Conservation (phyloP, 2,113 vertebrate genomes). For the Andinoacara biseriatus region DNA sequence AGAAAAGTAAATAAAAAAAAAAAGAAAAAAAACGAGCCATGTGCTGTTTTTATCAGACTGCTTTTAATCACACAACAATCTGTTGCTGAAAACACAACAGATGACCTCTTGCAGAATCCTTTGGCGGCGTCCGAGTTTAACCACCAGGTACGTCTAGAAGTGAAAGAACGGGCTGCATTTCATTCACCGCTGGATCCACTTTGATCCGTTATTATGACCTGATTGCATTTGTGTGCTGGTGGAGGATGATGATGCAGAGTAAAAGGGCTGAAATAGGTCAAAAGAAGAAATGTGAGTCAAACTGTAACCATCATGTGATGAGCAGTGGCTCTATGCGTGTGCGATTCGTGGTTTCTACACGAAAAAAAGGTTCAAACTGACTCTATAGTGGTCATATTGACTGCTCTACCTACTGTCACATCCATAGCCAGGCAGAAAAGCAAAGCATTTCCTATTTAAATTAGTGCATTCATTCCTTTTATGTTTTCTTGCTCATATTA, state of each 20-base stretch:
- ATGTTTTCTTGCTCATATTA: not conserved
- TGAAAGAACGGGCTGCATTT: slow-evolving; percentile 38
- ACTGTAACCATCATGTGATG: not conserved
- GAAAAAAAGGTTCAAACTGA: not conserved
- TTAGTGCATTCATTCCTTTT: not conserved
- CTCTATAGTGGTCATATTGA: not conserved
- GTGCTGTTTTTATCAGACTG: slow-evolving; percentile 8
- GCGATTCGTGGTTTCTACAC: not conserved
- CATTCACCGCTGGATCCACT: slow-evolving; percentile 58
- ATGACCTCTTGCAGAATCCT: slow-evolving; percentile 12
- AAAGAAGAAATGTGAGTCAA: slow-evolving; percentile 61
- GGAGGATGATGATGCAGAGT: slow-evolving; percentile 55
- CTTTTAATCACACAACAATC: slow-evolving; percentile 54
- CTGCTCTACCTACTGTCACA: not conserved
- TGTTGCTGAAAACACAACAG: slow-evolving; percentile 34
- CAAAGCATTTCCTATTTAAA: not conserved
- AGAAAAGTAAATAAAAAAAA: not conserved
- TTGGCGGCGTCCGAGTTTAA: slow-evolving; percentile 3
- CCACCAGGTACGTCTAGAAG: not conserved
- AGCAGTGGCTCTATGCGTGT: slow-evolving; percentile 29
- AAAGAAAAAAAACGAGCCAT: not conserved
- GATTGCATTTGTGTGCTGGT: slow-evolving; percentile 64
- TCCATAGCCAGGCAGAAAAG: not conserved
- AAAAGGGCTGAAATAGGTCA: slow-evolving; percentile 72
- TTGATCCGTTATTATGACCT: slow-evolving; percentile 76